Conservation (phyloP, 2,113 vertebrate species). For the Vombatus ursinus region DNA sequence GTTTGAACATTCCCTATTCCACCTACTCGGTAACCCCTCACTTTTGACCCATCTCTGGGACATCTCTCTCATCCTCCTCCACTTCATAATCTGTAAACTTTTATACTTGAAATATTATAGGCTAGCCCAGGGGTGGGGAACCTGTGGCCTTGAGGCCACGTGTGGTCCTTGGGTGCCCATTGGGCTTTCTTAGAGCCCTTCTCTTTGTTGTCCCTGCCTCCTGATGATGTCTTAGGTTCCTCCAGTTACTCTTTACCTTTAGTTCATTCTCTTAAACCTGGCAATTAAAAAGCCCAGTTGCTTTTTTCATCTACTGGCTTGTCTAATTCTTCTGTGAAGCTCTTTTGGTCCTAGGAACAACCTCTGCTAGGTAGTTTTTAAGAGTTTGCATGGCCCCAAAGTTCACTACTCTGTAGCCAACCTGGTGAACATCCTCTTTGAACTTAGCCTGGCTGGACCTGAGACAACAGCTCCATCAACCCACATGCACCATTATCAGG, state of each 20-base stretch:
- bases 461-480: neutral
- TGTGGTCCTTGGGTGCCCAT: too few relatives aligned
- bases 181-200: too few relatives aligned
- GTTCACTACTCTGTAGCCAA: neutral
- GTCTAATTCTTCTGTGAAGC: neutral
- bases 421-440: neutral
- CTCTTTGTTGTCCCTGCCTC: neutral
- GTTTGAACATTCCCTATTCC: neutral
- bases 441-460: neutral
- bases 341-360: neutral
- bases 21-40: neutral
- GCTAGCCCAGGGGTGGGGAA: neutral
- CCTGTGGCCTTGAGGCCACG: too few relatives aligned
- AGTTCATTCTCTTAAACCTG: neutral
- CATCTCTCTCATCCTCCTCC: neutral
- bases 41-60: neutral
- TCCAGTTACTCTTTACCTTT: neutral
- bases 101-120: neutral
- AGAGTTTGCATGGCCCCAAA: neutral
- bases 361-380: neutral
- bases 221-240: neutral
- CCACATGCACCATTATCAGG: neutral
- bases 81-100: neutral
- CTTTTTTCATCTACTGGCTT: neutral
- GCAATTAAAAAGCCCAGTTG: neutral